phyloP scores from a whole-genome alignment of 1,140 invertebrate genomes.

The Colletes latitarsis region DNA sequence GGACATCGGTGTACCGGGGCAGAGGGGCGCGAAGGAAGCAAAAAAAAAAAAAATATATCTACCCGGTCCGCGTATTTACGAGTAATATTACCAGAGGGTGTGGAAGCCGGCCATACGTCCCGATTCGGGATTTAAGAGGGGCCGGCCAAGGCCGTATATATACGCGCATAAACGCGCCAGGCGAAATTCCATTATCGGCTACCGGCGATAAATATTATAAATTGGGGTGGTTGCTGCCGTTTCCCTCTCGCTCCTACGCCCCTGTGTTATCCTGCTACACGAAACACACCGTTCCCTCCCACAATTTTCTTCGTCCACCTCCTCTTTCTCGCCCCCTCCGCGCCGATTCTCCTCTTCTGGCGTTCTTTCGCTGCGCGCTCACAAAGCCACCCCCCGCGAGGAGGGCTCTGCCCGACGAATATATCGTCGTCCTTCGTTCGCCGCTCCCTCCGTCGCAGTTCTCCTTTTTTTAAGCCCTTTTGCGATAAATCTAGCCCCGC shows the following conservation, averaged over 20 bases:
- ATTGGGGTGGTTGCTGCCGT: conserved; percentile 63
- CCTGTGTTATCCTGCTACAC: conserved; percentile 24
- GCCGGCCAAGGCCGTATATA: conserved; percentile 19
- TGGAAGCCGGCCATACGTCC: conserved; percentile 53
- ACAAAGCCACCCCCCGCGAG: conserved; percentile 44
- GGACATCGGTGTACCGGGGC: background rate
- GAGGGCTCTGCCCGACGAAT: conserved; percentile 53
- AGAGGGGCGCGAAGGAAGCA: no score
- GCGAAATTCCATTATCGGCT: conserved; percentile 78
- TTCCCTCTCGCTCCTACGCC: conserved; percentile 23
- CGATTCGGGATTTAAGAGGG: conserved; percentile 62
- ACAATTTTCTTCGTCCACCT: conserved; percentile 29
- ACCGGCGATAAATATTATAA: conserved; percentile 79
- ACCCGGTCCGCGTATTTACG: conserved; percentile 45
- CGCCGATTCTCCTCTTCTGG: background rate
- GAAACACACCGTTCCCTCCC: conserved; percentile 42
- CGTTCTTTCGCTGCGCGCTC: conserved; percentile 12
- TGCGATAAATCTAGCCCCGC: conserved; percentile 71
- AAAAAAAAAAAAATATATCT: background rate
- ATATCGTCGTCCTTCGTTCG: conserved; percentile 56
- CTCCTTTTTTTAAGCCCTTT: conserved; percentile 62
- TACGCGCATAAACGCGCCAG: conserved; percentile 43
- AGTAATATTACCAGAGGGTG: conserved; percentile 55
- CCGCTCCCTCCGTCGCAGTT: background rate
- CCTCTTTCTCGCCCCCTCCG: conserved; percentile 37